A percentile compares a stretch with the other conserved stretches of the same genome.
Conservation (phyloP, 2,888 invertebrate species). For the Pollenia angustigena region DNA sequence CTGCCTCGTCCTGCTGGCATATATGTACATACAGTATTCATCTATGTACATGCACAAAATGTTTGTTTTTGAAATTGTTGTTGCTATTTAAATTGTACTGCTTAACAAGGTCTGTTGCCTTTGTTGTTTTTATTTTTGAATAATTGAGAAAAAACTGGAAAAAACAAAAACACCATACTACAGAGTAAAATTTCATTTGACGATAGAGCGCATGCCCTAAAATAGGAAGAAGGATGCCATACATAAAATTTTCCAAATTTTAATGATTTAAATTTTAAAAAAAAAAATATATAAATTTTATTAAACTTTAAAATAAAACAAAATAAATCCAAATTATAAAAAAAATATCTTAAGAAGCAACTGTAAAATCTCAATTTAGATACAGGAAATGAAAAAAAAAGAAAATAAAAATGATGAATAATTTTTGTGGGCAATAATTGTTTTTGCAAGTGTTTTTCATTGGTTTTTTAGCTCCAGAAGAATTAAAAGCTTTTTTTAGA, state of each 20-base stretch:
- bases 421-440: too few species aligned
- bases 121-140: constrained; percentile 51
- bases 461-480: too few species aligned
- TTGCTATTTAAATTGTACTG: constrained; percentile 42
- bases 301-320: too few species aligned
- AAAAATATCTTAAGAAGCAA: too few species aligned
- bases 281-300: too few species aligned
- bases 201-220: constrained; percentile 53
- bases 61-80: constrained; percentile 20
- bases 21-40: not conserved
- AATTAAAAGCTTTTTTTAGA: too few species aligned
- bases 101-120: constrained; percentile 67
- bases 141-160: constrained; percentile 30
- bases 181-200: constrained; percentile 33
- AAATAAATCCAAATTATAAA: too few species aligned
- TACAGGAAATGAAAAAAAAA: too few species aligned
- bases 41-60: not conserved
- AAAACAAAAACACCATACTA: constrained; percentile 33
- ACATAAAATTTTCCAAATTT: not conserved
- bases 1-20: not conserved
- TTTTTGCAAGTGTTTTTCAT: too few species aligned
- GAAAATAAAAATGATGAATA: too few species aligned
- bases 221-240: constrained; percentile 46
- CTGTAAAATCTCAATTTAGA: too few species aligned
- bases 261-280: not conserved